Evolutionary conservation across 2,888 invertebrate species (phyloP).

Genomic region (Philonicus albiceps): DNA sequence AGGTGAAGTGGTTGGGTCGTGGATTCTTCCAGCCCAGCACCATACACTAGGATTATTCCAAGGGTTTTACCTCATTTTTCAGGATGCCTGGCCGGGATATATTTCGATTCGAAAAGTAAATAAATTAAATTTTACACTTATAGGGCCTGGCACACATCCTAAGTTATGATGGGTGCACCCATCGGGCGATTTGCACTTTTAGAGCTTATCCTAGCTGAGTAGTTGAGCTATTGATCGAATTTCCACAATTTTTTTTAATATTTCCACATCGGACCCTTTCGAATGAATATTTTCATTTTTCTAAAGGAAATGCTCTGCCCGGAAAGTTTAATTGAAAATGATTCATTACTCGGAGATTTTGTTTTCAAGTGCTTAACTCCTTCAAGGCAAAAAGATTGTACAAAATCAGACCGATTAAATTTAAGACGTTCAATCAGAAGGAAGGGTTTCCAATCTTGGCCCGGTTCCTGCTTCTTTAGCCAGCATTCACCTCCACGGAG

Average conservation of each 20-base stretch:
- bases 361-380: neutral
- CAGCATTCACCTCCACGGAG: neutral
- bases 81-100: neutral
- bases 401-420: neutral
- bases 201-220: neutral
- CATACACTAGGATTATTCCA: neutral
- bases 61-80: neutral
- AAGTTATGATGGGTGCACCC: neutral
- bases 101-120: neutral
- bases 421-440: neutral
- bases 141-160: neutral
- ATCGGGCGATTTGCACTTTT: neutral
- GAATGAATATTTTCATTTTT: neutral
- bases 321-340: neutral
- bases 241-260: neutral
- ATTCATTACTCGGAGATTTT: neutral
- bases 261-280: neutral
- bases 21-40: neutral
- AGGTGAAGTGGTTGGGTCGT: neutral
- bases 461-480: neutral
- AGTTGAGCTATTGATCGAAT: neutral
- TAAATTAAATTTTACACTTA: neutral
- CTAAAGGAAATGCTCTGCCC: neutral
- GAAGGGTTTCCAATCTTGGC: neutral
- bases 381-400: neutral